These are phyloP conservation scores for Liposcelis brunnea DNA, from an alignment of 2,888 invertebrate species.

Conservation along the genomic window DNA sequence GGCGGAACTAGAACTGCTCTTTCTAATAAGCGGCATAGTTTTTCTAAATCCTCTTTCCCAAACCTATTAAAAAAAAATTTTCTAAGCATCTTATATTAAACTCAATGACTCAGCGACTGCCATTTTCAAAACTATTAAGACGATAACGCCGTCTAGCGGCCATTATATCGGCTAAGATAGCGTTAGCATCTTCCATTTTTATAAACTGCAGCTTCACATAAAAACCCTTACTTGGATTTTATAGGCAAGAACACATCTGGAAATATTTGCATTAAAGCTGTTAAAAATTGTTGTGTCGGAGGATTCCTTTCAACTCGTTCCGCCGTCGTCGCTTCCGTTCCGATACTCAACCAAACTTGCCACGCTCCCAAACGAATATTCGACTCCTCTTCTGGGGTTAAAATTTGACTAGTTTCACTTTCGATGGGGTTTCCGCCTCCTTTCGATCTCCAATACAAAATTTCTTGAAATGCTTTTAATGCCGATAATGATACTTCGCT, in stretches of 20 bases:
- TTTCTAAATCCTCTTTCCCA: constrained; percentile 53
- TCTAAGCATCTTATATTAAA: too few relatives aligned
- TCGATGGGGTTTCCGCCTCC: constrained; percentile 14
- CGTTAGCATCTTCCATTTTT: too few relatives aligned
- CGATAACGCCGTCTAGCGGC: too few relatives aligned
- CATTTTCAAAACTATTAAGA: too few relatives aligned
- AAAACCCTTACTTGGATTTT: constrained; percentile 45
- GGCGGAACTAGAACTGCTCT: constrained; percentile 66
- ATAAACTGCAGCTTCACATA: too few relatives aligned
- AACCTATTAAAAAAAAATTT: too few relatives aligned
- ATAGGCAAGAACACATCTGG: constrained; percentile 87
- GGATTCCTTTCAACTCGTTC: constrained; percentile 19
- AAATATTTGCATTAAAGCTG: constrained; percentile 88
- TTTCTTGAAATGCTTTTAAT: constrained; percentile 91
- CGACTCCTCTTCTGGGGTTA: constrained; percentile 28
- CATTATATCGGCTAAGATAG: too few relatives aligned
- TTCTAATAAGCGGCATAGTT: constrained; percentile 58
- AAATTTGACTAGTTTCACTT: constrained; percentile 19
- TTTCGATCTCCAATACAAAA: constrained; percentile 51
- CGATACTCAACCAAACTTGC: constrained; percentile 78
- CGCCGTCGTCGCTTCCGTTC: constrained; percentile 55
- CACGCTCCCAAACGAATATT: constrained; percentile 67
- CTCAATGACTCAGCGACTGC: too few relatives aligned
- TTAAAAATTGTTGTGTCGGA: constrained; percentile 85
- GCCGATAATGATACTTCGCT: constrained; percentile 94